A percentile compares a stretch with the other conserved stretches of the same genome.
Conservation (phyloP, 2,113 vertebrate species). For the Morone saxatilis region DNA sequence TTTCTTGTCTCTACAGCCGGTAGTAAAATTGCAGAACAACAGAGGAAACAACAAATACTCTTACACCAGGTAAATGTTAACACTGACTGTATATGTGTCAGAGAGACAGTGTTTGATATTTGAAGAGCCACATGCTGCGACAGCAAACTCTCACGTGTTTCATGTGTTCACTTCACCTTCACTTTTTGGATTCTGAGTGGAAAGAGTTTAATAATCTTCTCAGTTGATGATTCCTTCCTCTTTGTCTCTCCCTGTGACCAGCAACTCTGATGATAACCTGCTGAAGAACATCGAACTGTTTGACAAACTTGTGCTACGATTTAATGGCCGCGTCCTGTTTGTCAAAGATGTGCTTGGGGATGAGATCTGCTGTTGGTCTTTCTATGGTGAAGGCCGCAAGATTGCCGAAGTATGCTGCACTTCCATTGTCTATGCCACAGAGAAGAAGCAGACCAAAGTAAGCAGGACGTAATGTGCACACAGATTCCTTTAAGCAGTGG, state of each 20-base stretch:
- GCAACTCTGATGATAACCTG: constrained; percentile 98
- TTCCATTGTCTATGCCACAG: constrained; percentile 97
- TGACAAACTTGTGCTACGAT: constrained; percentile 96
- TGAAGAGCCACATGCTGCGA: background rate
- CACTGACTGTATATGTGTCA: background rate
- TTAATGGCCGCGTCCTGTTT: constrained; percentile 96
- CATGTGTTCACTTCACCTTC: background rate
- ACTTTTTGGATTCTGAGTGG: background rate
- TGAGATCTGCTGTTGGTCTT: constrained; percentile 99
- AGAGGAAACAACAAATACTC: constrained; percentile 99
- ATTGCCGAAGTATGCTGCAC: constrained; percentile 99
- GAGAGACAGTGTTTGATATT: too few relatives aligned
- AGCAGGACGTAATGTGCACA: background rate
- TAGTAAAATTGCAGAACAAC: constrained; percentile 97
- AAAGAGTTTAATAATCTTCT: background rate
- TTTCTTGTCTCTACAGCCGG: constrained; percentile 85
- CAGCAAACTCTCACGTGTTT: background rate
- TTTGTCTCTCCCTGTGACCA: constrained; percentile 65
- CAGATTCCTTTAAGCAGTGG: background rate
- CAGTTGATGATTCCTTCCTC: background rate
- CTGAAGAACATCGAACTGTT: constrained; percentile 99
- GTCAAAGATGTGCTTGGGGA: constrained; percentile 98
- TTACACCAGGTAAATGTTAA: constrained; percentile 92
- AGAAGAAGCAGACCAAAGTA: constrained; percentile 99
- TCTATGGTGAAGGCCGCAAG: constrained; percentile 97